phyloP scores from a whole-genome alignment of 2,797 vertebrate species.

The Nasua narica region DNA sequence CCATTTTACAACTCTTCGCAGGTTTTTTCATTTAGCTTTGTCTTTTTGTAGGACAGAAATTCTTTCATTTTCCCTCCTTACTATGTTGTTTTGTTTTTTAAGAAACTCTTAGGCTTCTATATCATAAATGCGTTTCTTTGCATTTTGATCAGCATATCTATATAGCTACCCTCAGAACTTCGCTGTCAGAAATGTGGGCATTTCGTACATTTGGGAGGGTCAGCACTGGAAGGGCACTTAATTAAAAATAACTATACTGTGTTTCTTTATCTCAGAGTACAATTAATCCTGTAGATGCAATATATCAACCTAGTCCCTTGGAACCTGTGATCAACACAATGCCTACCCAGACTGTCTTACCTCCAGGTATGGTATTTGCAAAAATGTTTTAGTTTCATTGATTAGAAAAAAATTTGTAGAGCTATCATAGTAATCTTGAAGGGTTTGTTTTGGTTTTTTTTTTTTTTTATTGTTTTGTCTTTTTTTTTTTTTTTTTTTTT shows the following conservation, averaged over 20 bases:
- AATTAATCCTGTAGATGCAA: slow-evolving; percentile 98
- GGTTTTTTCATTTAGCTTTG: slow-evolving; percentile 38
- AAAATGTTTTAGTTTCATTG: background rate
- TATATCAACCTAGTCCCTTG: slow-evolving; percentile 93
- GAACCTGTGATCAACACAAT: slow-evolving; percentile 92
- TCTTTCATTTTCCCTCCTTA: slow-evolving; percentile 5
- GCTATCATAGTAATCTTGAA: background rate
- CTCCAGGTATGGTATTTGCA: slow-evolving; percentile 88
- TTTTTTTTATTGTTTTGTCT: background rate
- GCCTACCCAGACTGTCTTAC: slow-evolving; percentile 95
- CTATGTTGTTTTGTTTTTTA: background rate
- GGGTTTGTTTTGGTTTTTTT: background rate
- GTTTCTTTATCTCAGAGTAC: slow-evolving; percentile 90
- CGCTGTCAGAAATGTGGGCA: slow-evolving; percentile 66
- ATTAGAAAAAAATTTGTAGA: background rate
- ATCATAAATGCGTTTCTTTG: slow-evolving; percentile 22
- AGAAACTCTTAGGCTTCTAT: background rate
- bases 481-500: background rate
- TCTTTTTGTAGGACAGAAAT: background rate
- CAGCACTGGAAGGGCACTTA: background rate
- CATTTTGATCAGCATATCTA: slow-evolving; percentile 66
- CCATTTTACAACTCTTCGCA: background rate
- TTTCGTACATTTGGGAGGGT: slow-evolving; percentile 63
- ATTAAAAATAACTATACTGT: slow-evolving; percentile 62
- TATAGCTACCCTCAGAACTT: slow-evolving; percentile 73